A percentile compares a stretch with the other conserved stretches of the same genome.
Evolutionary conservation across 1,140 invertebrate species (phyloP).

Genomic region (Bombus waltoni): DNA sequence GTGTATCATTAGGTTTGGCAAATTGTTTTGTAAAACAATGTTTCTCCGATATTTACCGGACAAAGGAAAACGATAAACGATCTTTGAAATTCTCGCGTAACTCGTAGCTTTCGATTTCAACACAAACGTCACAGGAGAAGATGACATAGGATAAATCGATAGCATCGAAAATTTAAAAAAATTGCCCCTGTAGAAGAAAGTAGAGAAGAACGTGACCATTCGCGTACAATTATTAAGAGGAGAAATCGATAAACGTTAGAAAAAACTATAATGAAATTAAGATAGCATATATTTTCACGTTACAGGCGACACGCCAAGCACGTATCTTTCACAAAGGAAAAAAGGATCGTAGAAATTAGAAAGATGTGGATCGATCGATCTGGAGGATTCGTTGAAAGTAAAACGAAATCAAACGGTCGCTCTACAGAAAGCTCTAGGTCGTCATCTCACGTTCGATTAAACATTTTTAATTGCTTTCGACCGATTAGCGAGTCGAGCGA

Average conservation of each 20-base stretch:
- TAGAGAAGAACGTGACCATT: neutral
- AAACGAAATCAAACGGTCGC: slow-evolving; percentile 22
- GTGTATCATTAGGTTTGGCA: neutral
- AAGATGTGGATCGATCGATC: neutral
- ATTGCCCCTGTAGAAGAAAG: neutral
- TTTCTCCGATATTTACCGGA: neutral
- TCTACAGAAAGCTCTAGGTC: slow-evolving; percentile 27
- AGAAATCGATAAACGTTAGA: neutral
- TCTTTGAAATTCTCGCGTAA: neutral
- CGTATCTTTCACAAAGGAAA: neutral
- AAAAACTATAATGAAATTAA: no score
- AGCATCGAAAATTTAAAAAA: accelerated
- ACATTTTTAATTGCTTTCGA: slow-evolving; percentile 68
- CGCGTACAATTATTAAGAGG: neutral
- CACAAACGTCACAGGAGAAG: neutral
- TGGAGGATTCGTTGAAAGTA: neutral
- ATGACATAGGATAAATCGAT: neutral
- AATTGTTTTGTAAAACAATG: neutral
- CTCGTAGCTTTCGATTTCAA: neutral
- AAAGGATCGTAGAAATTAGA: neutral
- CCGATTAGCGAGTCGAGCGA: slow-evolving; percentile 51
- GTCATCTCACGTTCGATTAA: slow-evolving; percentile 62
- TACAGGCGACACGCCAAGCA: neutral
- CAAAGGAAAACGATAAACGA: neutral
- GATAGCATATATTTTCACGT: neutral